Conservation (phyloP, 2,888 invertebrate species). For the Pachydiplax longipennis region DNA sequence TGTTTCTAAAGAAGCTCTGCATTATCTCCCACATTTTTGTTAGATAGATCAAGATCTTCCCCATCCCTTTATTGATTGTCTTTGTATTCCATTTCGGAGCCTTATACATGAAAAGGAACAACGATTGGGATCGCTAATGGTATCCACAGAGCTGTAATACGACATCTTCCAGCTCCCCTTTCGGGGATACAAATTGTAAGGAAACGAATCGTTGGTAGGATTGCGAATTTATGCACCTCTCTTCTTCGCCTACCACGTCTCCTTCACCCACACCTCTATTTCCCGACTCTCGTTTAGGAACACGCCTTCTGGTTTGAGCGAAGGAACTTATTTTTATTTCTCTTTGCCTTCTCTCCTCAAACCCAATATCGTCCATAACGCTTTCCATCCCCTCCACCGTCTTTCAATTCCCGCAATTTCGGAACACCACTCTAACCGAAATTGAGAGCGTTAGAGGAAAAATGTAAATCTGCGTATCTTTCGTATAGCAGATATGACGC, state of each 20-base stretch:
- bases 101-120: neutral
- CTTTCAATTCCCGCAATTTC: neutral
- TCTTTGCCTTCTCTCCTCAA: neutral
- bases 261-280: neutral
- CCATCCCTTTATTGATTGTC: too few species aligned
- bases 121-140: neutral
- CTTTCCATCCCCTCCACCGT: neutral
- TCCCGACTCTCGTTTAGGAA: neutral
- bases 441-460: neutral
- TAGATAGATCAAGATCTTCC: too few species aligned
- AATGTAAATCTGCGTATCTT: neutral
- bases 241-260: neutral
- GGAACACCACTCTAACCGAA: neutral
- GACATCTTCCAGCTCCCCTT: neutral
- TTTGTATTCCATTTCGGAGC: too few species aligned
- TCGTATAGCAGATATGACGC: neutral
- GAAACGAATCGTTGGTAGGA: neutral
- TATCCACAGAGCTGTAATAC: neutral
- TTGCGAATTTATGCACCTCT: neutral
- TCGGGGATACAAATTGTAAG: neutral
- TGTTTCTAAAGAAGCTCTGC: too few species aligned
- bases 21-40: too few species aligned
- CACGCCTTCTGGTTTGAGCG: neutral
- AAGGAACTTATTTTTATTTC: neutral
- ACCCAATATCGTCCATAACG: neutral